These are phyloP conservation scores for Coracopsis vasa DNA, from an alignment of 2,113 vertebrate genomes.

Conservation along the genomic window DNA sequence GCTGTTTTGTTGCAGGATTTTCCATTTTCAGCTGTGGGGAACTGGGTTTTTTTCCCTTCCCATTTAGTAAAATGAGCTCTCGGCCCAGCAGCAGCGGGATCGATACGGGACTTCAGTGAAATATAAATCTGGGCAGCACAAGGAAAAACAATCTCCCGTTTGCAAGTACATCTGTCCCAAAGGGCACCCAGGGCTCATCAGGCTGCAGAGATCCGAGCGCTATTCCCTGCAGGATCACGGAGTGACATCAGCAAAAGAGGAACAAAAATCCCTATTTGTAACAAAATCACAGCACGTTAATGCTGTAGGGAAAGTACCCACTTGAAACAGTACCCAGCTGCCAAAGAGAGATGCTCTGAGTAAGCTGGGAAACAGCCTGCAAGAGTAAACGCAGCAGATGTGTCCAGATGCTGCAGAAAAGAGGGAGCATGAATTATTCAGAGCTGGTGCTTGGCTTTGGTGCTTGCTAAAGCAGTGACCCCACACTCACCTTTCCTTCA, in stretches of 20 bases:
- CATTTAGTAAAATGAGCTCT: constrained; percentile 62
- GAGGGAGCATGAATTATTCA: constrained; percentile 66
- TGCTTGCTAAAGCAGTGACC: fast-evolving
- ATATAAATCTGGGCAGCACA: constrained; percentile 44
- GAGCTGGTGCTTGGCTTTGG: background rate
- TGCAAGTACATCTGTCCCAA: constrained; percentile 48
- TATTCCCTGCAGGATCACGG: background rate
- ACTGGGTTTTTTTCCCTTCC: background rate
- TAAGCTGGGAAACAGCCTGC: background rate
- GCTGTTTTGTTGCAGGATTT: constrained; percentile 8
- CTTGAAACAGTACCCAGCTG: constrained; percentile 49
- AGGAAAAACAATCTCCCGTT: constrained; percentile 41
- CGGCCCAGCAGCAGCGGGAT: background rate
- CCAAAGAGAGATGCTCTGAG: constrained; percentile 11
- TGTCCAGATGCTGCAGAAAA: constrained; percentile 34
- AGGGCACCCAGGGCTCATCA: constrained; percentile 15
- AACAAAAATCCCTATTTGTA: constrained; percentile 44
- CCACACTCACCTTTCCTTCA: background rate
- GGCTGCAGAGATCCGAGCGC: background rate
- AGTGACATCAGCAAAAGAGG: constrained; percentile 52
- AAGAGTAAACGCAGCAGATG: background rate
- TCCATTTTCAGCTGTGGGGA: constrained; percentile 53
- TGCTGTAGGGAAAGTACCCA: constrained; percentile 21
- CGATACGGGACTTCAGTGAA: constrained; percentile 45
- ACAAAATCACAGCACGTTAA: constrained; percentile 22